Conservation (phyloP, 2,888 invertebrate genomes). For the Spatulosminthurus flaviceps region DNA sequence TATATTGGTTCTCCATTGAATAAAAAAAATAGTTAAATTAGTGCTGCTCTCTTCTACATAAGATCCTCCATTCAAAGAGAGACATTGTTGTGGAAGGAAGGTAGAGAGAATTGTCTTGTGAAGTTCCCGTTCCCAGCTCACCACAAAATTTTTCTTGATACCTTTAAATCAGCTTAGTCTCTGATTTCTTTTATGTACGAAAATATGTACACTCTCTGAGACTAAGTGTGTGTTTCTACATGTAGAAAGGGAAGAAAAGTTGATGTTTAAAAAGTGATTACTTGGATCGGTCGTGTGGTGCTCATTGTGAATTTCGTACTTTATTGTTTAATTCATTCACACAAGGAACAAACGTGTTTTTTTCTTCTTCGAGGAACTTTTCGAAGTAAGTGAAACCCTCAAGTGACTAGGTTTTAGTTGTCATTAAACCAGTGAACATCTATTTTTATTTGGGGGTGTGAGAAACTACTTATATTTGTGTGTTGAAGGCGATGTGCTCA, state of each 20-base stretch:
- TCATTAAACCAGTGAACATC: neutral
- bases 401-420: neutral
- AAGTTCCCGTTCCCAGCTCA: neutral
- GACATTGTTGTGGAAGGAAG: neutral
- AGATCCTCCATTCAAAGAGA: neutral
- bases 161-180: neutral
- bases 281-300: slow-evolving; percentile 7
- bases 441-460: neutral
- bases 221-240: too few relatives aligned
- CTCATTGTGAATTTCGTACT: neutral
- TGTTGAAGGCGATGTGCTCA: neutral
- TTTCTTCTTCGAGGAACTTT: too few relatives aligned
- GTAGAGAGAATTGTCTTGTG: neutral
- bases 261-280: slow-evolving; percentile 9
- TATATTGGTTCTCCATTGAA: neutral
- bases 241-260: neutral
- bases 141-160: neutral
- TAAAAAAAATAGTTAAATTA: neutral
- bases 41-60: neutral
- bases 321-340: slow-evolving; percentile 12
- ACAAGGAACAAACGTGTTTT: too few relatives aligned
- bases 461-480: neutral
- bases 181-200: neutral
- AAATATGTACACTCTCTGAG: too few relatives aligned
- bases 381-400: neutral